These are phyloP conservation scores for Poeciliopsis retropinna DNA, from an alignment of 2,113 vertebrate species.

Conservation along the genomic window DNA sequence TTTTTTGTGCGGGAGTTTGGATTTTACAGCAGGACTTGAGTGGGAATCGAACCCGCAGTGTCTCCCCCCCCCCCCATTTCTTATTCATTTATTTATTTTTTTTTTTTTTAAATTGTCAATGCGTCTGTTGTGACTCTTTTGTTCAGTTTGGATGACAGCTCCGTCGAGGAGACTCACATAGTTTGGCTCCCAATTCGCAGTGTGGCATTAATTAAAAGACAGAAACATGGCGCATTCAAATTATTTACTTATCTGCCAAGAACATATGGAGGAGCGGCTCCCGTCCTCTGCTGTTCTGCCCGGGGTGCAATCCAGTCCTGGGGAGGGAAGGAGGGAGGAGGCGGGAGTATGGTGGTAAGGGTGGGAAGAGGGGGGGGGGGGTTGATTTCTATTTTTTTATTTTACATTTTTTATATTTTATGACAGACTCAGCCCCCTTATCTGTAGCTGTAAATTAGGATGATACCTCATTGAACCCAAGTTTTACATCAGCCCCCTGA, in stretches of 20 bases:
- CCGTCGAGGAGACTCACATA: conserved; percentile 64
- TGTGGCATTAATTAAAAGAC: conserved; percentile 97
- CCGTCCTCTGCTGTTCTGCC: conserved; percentile 94
- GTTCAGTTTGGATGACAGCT: conserved; percentile 76
- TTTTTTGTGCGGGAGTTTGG: no score
- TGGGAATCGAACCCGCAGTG: conserved; percentile 4
- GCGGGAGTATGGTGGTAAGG: conserved; percentile 41
- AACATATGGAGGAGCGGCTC: conserved; percentile 97
- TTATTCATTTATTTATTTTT: background rate
- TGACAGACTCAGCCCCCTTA: conserved; percentile 93
- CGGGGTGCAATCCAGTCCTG: conserved; percentile 94
- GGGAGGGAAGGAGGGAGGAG: conserved; percentile 41
- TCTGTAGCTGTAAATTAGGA: conserved; percentile 94
- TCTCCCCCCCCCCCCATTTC: no score
- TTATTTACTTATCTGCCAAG: conserved; percentile 99
- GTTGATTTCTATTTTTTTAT: conserved; percentile 9
- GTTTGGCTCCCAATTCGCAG: conserved; percentile 83
- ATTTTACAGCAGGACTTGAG: background rate
- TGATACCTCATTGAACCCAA: conserved; percentile 94
- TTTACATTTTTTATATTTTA: conserved; percentile 76
- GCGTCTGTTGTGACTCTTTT: conserved; percentile 62
- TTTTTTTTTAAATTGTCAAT: background rate
- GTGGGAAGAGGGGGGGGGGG: background rate
- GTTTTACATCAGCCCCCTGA: conserved; percentile 86
- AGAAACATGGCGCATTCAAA: conserved; percentile 96